Evolutionary conservation across 1,140 invertebrate species (phyloP).

Genomic region (Agrilus planipennis): DNA sequence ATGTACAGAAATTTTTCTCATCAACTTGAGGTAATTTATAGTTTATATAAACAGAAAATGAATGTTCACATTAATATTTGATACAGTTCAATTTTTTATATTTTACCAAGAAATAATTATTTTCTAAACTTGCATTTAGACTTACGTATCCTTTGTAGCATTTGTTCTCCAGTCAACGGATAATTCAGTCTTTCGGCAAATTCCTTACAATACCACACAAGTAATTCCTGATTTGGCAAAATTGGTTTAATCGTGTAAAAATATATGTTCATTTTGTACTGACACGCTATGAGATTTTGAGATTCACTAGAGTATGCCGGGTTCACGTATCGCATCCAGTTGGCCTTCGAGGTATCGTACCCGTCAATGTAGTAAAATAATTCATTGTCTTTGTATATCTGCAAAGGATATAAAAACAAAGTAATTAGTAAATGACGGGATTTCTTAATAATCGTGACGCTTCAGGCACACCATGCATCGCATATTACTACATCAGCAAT

Average conservation of each 20-base stretch:
- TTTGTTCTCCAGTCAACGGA: slow-evolving; percentile 80
- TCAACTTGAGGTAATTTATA: too few relatives aligned
- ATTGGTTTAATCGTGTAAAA: slow-evolving; percentile 96
- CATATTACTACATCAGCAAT: too few relatives aligned
- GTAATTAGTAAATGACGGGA: too few relatives aligned
- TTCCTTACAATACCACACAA: slow-evolving; percentile 97
- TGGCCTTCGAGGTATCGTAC: slow-evolving; percentile 85
- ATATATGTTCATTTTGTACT: slow-evolving; percentile 80
- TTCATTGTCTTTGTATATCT: slow-evolving; percentile 91
- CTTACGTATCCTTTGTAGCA: slow-evolving; percentile 80
- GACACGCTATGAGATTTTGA: slow-evolving; percentile 96
- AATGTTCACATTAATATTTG: slow-evolving; percentile 2
- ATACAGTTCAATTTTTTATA: background rate
- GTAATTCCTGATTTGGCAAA: slow-evolving; percentile 88
- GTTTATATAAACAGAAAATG: too few relatives aligned
- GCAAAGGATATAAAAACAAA: slow-evolving; percentile 28
- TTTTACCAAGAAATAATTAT: background rate
- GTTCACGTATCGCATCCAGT: slow-evolving; percentile 98
- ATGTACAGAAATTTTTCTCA: too few relatives aligned
- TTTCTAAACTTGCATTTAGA: slow-evolving; percentile 17
- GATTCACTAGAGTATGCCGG: slow-evolving; percentile 81
- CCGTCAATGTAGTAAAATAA: slow-evolving; percentile 89
- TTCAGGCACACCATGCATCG: too few relatives aligned
- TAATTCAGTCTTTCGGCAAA: slow-evolving; percentile 93
- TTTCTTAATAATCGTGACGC: too few relatives aligned